Evolutionary conservation across 2,888 invertebrate genomes (phyloP), one percentile per base, ranked within the genome.

Genomic region (Pachliopta kotzebuea): DNA sequence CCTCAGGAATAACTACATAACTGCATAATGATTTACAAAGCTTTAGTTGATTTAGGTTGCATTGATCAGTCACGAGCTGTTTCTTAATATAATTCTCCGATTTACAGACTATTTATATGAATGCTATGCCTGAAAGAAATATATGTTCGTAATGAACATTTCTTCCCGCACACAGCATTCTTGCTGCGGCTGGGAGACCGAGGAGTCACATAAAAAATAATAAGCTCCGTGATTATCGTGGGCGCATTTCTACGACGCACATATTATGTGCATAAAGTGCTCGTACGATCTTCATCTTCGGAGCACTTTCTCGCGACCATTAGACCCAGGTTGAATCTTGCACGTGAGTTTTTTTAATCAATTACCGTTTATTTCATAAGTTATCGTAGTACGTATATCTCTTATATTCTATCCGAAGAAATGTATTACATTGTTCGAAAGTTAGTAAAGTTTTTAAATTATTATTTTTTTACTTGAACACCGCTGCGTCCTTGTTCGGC

Each of bases 181-280:
- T 71, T 71, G 70, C 74, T 72, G 73, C 66, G 69, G 62, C 69
- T 70, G 70, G 56, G 57, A 63, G 74, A 72, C 76, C 72, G 75
- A 74, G 76, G 78, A 80, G 77, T 77, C 83, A 83, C 87, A 89
- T 90, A 90, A 90, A 90, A 90, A 89, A 90, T 89, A 90, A 90
- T 89, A 90, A 87, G 86, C 78, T 79, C 69, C 76, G 74, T 84
- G 85, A 84, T 89, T 81, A 84, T 83, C 75, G 78, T 80, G 73
- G 74, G 73, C 72, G 75, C 72, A 74, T 74, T 75, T 71, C 69
- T 72, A 72, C 70, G 71, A 68, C 67, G 66, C 68, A 65, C 63
- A 68, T 68, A 68, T 64, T 72, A 72, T 71, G 75, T 74, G 72
- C 74, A 75, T 71, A 72, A 69, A 73, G 71, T 75, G 74, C 72